Conservation (phyloP, 2,113 vertebrate genomes). For the Pachyramphus minor region DNA sequence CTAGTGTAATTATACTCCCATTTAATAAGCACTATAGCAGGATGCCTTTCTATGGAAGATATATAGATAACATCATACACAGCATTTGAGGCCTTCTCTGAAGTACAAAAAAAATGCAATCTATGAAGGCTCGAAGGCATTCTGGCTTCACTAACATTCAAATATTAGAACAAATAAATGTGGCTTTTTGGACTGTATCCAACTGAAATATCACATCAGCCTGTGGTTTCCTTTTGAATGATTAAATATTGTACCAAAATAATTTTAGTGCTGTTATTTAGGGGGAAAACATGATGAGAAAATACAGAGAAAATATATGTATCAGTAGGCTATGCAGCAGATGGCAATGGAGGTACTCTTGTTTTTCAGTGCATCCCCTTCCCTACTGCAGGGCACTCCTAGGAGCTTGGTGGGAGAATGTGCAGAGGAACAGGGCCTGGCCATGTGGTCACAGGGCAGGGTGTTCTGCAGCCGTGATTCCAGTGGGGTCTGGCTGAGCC, state of each 20-base stretch:
- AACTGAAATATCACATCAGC: background rate
- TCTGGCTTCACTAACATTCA: slow-evolving; percentile 12
- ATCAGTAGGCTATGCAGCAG: background rate
- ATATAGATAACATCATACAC: background rate
- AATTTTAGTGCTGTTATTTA: background rate
- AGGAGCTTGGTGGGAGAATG: background rate
- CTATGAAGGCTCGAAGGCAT: background rate
- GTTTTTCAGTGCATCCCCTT: background rate
- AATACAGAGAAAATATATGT: background rate
- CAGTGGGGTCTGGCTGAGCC: background rate
- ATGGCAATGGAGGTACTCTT: rapidly evolving
- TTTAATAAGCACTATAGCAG: background rate
- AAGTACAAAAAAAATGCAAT: background rate
- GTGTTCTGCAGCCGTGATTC: background rate
- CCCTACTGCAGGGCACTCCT: background rate
- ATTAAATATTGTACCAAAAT: slow-evolving; percentile 43
- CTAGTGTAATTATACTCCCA: background rate
- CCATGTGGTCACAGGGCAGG: rapidly evolving
- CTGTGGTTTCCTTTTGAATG: slow-evolving; percentile 9
- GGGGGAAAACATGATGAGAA: background rate
- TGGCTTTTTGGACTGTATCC: background rate
- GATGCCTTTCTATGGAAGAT: background rate
- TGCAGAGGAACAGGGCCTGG: background rate
- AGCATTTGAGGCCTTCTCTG: background rate
- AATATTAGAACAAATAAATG: background rate